Percentiles rank a stretch among this genome's conserved stretches.
Conservation (phyloP, 92 coral and sea anemone genomes). For the Virgularia gustaviana region DNA sequence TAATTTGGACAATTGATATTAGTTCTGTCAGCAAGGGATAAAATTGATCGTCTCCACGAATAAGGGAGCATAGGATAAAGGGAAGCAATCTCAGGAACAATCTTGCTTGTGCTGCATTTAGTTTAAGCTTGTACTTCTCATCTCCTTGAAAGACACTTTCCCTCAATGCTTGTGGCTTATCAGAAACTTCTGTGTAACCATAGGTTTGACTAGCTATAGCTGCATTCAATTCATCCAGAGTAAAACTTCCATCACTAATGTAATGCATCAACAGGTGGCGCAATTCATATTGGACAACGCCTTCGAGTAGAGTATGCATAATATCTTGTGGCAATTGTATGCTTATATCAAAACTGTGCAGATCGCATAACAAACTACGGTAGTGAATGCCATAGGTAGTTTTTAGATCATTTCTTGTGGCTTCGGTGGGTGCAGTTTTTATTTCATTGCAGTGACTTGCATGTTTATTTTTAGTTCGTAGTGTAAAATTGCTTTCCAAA, state of each 20-base stretch:
- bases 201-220: conserved; percentile 28
- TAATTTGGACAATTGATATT: conserved; percentile 15
- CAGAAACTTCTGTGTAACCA: conserved; percentile 32
- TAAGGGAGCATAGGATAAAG: conserved; percentile 52
- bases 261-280: conserved; percentile 7
- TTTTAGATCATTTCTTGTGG: not conserved
- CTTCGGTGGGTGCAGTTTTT: not conserved
- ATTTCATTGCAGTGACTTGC: conserved; percentile 37
- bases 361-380: conserved; percentile 29
- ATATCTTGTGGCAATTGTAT: conserved; percentile 6
- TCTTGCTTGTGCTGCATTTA: conserved; percentile 42
- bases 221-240: conserved; percentile 4
- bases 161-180: conserved; percentile 34
- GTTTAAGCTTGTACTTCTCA: conserved; percentile 33
- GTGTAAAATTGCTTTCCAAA: conserved; percentile 40
- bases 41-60: conserved; percentile 44
- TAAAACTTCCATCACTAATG: conserved; percentile 7
- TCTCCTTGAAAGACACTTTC: conserved; percentile 29
- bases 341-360: not conserved
- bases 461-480: conserved; percentile 31
- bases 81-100: conserved; percentile 48
- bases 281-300: conserved; percentile 15
- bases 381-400: conserved; percentile 41
- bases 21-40: conserved; percentile 29
- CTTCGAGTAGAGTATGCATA: not conserved